A percentile compares a stretch with the other conserved stretches of the same genome.
These are phyloP conservation scores for Haemorhous mexicanus DNA, from an alignment of 2,113 vertebrate genomes.

Conservation along the genomic window DNA sequence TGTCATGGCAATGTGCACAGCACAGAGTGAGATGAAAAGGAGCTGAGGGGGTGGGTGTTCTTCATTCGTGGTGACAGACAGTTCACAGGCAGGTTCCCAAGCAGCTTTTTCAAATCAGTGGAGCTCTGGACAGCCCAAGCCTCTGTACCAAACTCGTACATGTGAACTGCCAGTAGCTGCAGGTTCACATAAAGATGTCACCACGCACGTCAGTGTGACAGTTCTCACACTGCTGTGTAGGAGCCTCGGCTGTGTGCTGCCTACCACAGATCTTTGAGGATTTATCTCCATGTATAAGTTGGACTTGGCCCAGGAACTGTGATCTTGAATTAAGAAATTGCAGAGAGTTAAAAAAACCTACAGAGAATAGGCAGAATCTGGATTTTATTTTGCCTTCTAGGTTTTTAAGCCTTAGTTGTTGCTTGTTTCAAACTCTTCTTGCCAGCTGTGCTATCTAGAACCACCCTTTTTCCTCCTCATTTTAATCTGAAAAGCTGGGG, in stretches of 20 bases:
- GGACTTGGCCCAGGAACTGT: background rate
- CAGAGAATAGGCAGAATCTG: background rate
- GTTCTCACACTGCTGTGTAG: background rate
- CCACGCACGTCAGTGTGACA: background rate
- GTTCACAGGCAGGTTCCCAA: background rate
- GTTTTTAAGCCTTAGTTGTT: background rate
- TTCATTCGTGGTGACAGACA: background rate
- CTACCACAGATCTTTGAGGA: background rate
- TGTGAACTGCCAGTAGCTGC: background rate
- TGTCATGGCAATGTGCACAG: background rate
- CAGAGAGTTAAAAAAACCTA: background rate
- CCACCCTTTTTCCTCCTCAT: background rate
- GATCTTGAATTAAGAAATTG: background rate
- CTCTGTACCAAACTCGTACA: background rate
- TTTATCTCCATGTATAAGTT: background rate
- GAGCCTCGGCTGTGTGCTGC: background rate
- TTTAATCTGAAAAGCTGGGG: constrained; percentile 15
- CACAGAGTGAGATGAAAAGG: background rate
- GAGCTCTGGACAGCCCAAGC: background rate
- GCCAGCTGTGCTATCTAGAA: constrained; percentile 11
- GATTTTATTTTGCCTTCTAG: background rate
- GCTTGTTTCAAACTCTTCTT: background rate
- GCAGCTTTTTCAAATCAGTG: background rate
- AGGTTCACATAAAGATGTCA: background rate
- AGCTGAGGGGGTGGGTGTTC: background rate